Evolutionary conservation across 2,888 invertebrate genomes (phyloP), one percentile per base, ranked within the genome.

Genomic region (Camponotus fellah): DNA sequence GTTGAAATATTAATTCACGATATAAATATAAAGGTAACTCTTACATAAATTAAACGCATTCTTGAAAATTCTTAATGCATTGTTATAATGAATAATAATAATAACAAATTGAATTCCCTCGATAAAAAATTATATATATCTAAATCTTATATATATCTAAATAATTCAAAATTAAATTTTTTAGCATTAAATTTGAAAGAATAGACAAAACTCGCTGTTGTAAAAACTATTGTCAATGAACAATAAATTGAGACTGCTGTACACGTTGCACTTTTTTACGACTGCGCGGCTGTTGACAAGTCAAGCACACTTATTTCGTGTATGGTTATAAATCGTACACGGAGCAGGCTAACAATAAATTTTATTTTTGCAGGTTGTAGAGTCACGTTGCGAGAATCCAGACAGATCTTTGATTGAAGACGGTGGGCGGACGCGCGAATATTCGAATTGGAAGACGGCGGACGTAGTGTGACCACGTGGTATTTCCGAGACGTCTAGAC

Each of bases 401-500:
- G 79, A 62, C 21, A 49, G 53, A 75, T 64, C 74, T 40, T 34
- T 37, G 26, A 72, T 46, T n/a, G 12, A 72, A 26, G 37, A 37
- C 9, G 32, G 56, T 76, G 60, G 56, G 64, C 58, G 81, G 86
- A 75, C 32, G 77, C 82, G 86, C 86, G 86, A 89, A 89, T 49
- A 66, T 89, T 89, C 80, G 85, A 87, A 88, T 77, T 69, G 77
- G 49, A 84, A 71, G 64, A 68, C 80, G 65, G 37, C 66, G 85
- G 64, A 83, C 77, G 62, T 68, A 62, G 86, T 64, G 75, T 85
- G 91, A 91, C 75, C 90, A 90, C 89, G 90, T 89, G 92, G 89
- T 91, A 92, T 92, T 91, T 91, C 86, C 88, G 88, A 86, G 86
- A 87, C 90, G 92, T 92, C 92, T 92, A 92, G 92, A 92, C 92